Conservation (phyloP, 2,113 vertebrate species). For the Rafetus swinhoei region DNA sequence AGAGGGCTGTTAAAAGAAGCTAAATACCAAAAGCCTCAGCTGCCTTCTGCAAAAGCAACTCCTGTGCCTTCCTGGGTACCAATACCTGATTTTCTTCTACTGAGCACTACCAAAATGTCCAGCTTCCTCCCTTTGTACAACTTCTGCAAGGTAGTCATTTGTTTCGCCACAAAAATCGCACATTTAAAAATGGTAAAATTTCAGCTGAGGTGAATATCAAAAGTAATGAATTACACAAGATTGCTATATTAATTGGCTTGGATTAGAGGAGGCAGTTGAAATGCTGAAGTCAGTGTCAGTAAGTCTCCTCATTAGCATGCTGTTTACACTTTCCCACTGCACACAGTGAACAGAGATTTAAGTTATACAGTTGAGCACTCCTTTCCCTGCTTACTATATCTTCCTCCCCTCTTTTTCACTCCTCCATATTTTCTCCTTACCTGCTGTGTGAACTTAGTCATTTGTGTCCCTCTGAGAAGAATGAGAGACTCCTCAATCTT, state of each 20-base stretch:
- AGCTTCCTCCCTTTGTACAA: not conserved
- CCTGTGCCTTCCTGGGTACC: not conserved
- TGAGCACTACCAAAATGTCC: not conserved
- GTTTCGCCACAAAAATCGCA: not conserved
- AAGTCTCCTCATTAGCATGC: not conserved
- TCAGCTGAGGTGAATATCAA: not conserved
- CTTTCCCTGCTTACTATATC: not conserved
- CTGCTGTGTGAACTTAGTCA: not conserved
- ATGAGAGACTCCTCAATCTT: not conserved
- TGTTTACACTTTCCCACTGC: not conserved
- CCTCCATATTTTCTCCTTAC: not conserved
- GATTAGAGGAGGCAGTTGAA: not conserved
- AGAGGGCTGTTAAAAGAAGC: not conserved
- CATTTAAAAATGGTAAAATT: not conserved
- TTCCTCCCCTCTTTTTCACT: not conserved
- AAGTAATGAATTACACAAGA: not conserved
- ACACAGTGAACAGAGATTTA: not conserved
- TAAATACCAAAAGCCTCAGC: not conserved
- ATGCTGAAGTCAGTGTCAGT: not conserved
- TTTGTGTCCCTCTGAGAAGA: not conserved
- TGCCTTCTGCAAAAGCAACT: not conserved
- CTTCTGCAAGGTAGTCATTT: not conserved
- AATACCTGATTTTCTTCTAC: not conserved
- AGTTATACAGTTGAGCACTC: not conserved
- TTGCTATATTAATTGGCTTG: not conserved